These are phyloP conservation scores for Hephaestus fuliginosus DNA, from an alignment of 2,797 vertebrate species.

Conservation along the genomic window DNA sequence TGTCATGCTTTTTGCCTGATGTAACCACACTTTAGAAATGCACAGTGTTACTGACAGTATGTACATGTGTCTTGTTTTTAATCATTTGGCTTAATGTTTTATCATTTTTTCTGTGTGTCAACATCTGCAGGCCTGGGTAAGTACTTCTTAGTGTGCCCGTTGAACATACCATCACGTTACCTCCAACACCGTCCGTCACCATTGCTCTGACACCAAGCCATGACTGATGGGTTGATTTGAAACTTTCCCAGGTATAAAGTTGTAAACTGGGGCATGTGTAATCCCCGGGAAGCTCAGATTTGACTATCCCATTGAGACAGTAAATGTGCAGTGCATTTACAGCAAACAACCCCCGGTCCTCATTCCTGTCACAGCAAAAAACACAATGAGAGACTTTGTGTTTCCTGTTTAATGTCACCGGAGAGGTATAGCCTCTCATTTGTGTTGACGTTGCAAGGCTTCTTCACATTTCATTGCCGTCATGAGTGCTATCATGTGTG, in stretches of 20 bases:
- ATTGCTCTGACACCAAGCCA: conserved; percentile 40
- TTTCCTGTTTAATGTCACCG: conserved; percentile 49
- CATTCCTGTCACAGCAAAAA: conserved; percentile 50
- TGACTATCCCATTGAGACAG: conserved; percentile 35
- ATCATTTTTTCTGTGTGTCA: conserved; percentile 59
- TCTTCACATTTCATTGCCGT: conserved; percentile 43
- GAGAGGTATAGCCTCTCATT: conserved; percentile 51
- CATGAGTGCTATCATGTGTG: conserved; percentile 40
- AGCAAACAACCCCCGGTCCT: conserved; percentile 44
- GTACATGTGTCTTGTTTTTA: conserved; percentile 42
- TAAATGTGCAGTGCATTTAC: conserved; percentile 59
- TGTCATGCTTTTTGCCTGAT: conserved; percentile 64
- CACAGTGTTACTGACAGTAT: conserved; percentile 24
- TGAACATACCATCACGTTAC: conserved; percentile 39
- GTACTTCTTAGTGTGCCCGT: conserved; percentile 60
- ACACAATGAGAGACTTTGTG: conserved; percentile 59
- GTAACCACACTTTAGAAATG: conserved; percentile 56
- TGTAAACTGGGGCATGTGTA: conserved; percentile 42
- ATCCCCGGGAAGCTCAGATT: conserved; percentile 43
- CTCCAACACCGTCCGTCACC: conserved; percentile 22
- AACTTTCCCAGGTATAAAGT: conserved; percentile 57
- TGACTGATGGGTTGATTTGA: conserved; percentile 45
- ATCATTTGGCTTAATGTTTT: conserved; percentile 54
- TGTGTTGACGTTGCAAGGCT: conserved; percentile 40
- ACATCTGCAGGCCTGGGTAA: conserved; percentile 81